A percentile compares a stretch with the other conserved stretches of the same genome.
Evolutionary conservation across 2,797 vertebrate species (phyloP).

Genomic region (Sebastes steindachneri): DNA sequence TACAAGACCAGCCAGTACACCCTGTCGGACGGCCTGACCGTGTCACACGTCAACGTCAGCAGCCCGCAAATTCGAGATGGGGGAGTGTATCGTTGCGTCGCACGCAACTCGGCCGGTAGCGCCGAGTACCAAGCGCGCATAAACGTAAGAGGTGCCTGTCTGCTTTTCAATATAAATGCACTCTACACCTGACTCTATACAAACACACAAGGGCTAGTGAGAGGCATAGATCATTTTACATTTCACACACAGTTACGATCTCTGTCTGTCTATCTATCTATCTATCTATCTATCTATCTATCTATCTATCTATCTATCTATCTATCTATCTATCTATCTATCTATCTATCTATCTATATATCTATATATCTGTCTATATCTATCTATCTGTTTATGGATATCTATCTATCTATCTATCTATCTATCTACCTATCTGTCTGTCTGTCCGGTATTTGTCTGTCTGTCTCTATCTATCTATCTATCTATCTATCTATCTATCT

Average conservation of each 20-base stretch:
- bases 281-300: too few species aligned
- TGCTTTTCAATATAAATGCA: conserved; percentile 98
- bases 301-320: too few species aligned
- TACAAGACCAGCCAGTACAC: conserved; percentile 99
- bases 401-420: not conserved
- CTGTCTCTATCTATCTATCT: not conserved
- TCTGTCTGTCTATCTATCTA: not conserved
- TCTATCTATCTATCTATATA: not conserved
- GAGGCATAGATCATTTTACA: conserved; percentile 24
- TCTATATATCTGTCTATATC: not conserved
- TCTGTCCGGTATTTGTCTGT: not conserved
- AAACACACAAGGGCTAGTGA: conserved; percentile 53
- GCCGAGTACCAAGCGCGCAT: conserved; percentile 99
- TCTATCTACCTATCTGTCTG: conserved; percentile 4
- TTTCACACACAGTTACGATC: conserved; percentile 4
- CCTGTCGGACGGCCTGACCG: conserved; percentile 94
- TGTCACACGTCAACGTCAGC: conserved; percentile 96
- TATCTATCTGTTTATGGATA: not conserved
- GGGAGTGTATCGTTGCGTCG: conserved; percentile 97
- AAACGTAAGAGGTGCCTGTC: conserved; percentile 99
- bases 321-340: too few species aligned
- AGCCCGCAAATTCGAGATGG: conserved; percentile 95
- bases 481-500: not conserved
- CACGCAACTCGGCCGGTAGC: conserved; percentile 99
- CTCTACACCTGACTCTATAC: conserved; percentile 72